Base-by-base conservation (phyloP, 2,797 vertebrate genomes). In the Percopsis omiscomaycus region DNA sequence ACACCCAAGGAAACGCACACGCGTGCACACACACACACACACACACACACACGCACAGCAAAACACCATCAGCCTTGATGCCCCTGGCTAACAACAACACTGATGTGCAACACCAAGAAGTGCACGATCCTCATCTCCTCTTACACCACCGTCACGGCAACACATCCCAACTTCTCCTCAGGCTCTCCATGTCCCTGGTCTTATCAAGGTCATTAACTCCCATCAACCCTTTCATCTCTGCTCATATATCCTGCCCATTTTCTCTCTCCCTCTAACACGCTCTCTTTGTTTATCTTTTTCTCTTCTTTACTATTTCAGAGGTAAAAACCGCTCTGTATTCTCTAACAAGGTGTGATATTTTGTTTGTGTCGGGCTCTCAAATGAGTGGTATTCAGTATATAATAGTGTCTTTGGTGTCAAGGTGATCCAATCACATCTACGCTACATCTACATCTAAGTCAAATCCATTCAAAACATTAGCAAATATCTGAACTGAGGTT, bases 131-230 rank as follows among this genome's bases (percentile, higher is more conserved):
- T 78, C 77, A 75, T 75, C 68, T 81, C 60, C 58, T 80, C 77
- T 73, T 58, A n/a, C 75, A 69, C 70, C 22, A 5, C 76, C 82
- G 84, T 86, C 81, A 83, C 62, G 9, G 72, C 80, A 85, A 71
- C 77, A 69, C 75, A 76, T 83, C 74, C 76, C 58, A 3, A 81
- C 75, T 58, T 64, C 53, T 79, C 74, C 72, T 78, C 55, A 1
- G 79, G 85, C 80, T 74, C 54, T 78, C 49, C 49, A 29, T 81
- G 76, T 84, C 81, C 77, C 76, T 78, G 83, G 78, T 82, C 75
- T 85, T 80, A 84, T 86, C 80, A 84, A 87, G 86, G 86, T 89
- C 83, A 85, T 87, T 86, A 84, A 73, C 74, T 75, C 32, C 2
- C 74, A 77, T 85, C 71, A 79, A 67, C 37, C 54, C 71, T 77